A percentile compares a stretch with the other conserved stretches of the same genome.
Conservation (phyloP, 2,113 vertebrate genomes). For the Ptilonorhynchus violaceus region DNA sequence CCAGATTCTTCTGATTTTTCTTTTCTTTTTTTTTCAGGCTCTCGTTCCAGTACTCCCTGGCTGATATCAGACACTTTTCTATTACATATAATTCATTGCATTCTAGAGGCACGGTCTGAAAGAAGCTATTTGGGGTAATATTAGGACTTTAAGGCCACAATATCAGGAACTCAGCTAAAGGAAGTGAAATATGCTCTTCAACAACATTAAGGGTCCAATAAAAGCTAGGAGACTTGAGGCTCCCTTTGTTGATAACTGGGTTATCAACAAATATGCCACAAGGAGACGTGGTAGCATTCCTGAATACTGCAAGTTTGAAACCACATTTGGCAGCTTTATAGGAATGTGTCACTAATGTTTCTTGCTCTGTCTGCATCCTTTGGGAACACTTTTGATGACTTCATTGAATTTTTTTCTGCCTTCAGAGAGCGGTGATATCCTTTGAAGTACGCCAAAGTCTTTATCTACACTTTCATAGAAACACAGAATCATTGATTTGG, state of each 20-base stretch:
- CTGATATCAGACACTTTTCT: neutral
- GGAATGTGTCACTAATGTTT: neutral
- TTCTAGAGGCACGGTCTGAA: neutral
- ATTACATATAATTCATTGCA: neutral
- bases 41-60: neutral
- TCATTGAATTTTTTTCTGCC: neutral
- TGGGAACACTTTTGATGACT: neutral
- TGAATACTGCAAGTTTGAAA: neutral
- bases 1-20: neutral
- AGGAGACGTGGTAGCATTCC: neutral
- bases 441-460: neutral
- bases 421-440: neutral
- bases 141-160: neutral
- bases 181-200: neutral
- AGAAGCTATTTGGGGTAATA: neutral
- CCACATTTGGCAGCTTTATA: neutral
- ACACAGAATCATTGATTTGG: neutral
- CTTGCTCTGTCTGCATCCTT: neutral
- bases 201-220: neutral
- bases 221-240: neutral
- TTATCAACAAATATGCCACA: too few species aligned
- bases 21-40: neutral
- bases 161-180: neutral
- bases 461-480: neutral
- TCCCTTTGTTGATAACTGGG: neutral